These are phyloP conservation scores for Epizoanthus illoricatus DNA, from an alignment of 92 coral and sea anemone genomes.

Conservation along the genomic window DNA sequence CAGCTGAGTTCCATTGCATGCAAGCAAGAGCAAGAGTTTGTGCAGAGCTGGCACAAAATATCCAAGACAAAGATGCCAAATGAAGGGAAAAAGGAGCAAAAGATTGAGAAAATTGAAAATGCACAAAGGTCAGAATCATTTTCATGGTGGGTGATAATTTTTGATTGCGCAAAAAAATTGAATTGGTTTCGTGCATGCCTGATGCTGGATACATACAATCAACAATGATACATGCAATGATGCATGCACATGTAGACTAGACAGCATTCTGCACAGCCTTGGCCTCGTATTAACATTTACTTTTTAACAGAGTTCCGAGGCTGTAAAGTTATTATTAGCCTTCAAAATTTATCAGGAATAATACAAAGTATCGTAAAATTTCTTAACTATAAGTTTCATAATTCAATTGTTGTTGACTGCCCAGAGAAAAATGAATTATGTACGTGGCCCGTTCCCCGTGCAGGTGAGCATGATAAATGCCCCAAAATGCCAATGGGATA, in stretches of 20 bases:
- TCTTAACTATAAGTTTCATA: too few relatives aligned
- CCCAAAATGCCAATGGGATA: too few relatives aligned
- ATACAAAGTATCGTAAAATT: too few relatives aligned
- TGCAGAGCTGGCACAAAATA: conserved; percentile 3
- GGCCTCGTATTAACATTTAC: not conserved
- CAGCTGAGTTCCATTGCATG: not conserved
- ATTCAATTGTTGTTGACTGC: too few relatives aligned
- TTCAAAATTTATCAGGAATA: too few relatives aligned
- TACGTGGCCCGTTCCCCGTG: too few relatives aligned
- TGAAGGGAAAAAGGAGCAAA: conserved; percentile 22
- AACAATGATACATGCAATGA: not conserved
- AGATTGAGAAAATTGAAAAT: conserved; percentile 26
- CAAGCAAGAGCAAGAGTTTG: not conserved
- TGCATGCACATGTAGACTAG: too few relatives aligned
- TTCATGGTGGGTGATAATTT: conserved; percentile 38
- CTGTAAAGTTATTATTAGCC: too few relatives aligned
- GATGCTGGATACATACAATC: too few relatives aligned
- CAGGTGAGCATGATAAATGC: too few relatives aligned
- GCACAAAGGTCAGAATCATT: conserved; percentile 39
- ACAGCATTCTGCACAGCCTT: not conserved
- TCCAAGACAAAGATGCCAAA: not conserved
- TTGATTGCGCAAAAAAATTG: conserved; percentile 2
- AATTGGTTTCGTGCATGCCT: not conserved
- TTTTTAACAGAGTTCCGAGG: too few relatives aligned
- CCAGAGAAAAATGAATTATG: too few relatives aligned